A percentile compares a stretch with the other conserved stretches of the same genome.
phyloP scores from a whole-genome alignment of 2,888 invertebrate genomes.

The Iselma pallidipennis region DNA sequence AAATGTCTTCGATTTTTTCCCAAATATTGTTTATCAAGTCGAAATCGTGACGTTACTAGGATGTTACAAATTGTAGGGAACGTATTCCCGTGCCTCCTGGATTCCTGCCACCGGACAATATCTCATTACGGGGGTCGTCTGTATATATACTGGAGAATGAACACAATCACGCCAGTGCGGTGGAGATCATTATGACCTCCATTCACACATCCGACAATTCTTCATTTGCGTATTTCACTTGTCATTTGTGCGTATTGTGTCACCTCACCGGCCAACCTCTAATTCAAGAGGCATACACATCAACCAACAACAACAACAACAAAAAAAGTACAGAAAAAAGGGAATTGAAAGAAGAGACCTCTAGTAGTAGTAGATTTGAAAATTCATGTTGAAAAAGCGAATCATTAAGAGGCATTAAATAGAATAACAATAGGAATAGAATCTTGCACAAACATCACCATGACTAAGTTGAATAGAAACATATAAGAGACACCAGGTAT shows the following conservation, averaged over 20 bases:
- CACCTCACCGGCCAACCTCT: conserved; percentile 28
- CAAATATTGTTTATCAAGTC: neutral
- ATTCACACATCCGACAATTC: conserved; percentile 59
- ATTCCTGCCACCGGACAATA: conserved; percentile 39
- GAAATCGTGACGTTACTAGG: neutral
- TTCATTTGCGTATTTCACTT: conserved; percentile 62
- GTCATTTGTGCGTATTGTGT: conserved; percentile 60
- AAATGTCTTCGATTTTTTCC: too few species aligned
- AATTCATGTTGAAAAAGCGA: neutral
- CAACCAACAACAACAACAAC: neutral
- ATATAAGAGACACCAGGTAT: conserved; percentile 15
- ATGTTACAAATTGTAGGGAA: conserved; percentile 6
- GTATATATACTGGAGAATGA: conserved; percentile 38
- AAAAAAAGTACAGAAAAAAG: too few species aligned
- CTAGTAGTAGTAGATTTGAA: neutral
- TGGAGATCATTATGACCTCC: conserved; percentile 55
- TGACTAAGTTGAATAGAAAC: conserved; percentile 8
- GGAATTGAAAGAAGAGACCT: neutral
- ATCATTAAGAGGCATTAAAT: neutral
- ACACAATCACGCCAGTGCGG: conserved; percentile 43
- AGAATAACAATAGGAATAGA: neutral
- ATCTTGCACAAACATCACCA: neutral
- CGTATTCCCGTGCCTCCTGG: conserved; percentile 10
- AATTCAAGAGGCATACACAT: conserved; percentile 15
- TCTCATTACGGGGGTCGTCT: conserved; percentile 45